These are phyloP conservation scores for Bucorvus abyssinicus DNA, from an alignment of 2,797 vertebrate genomes.

Conservation along the genomic window DNA sequence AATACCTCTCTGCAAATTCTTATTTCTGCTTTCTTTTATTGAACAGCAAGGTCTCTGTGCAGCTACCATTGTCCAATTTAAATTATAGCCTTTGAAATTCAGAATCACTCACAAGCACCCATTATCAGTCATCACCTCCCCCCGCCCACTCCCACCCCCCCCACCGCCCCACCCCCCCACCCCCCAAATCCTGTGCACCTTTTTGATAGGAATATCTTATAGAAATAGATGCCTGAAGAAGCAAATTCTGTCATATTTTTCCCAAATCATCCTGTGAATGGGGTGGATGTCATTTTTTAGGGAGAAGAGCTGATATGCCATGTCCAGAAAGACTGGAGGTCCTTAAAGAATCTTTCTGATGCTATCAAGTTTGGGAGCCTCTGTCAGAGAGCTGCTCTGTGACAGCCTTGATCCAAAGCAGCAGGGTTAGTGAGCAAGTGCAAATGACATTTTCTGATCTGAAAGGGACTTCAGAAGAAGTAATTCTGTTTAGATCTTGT, in stretches of 20 bases:
- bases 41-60: not conserved
- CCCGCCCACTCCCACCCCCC: no score
- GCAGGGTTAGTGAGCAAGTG: not conserved
- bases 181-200: no score
- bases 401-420: not conserved
- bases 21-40: not conserved
- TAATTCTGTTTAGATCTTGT: not conserved
- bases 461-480: not conserved
- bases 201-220: not conserved
- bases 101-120: not conserved
- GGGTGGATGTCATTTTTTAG: not conserved
- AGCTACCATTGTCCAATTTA: not conserved
- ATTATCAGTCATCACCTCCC: no score
- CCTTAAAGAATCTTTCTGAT: not conserved
- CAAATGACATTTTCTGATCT: not conserved
- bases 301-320: not conserved
- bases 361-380: not conserved
- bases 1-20: not conserved
- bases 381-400: not conserved
- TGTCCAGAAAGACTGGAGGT: not conserved
- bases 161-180: no score
- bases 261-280: not conserved
- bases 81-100: not conserved
- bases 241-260: not conserved
- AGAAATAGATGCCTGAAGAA: not conserved